phyloP scores from a whole-genome alignment of 2,888 invertebrate genomes.

The Lottia gigantea region DNA sequence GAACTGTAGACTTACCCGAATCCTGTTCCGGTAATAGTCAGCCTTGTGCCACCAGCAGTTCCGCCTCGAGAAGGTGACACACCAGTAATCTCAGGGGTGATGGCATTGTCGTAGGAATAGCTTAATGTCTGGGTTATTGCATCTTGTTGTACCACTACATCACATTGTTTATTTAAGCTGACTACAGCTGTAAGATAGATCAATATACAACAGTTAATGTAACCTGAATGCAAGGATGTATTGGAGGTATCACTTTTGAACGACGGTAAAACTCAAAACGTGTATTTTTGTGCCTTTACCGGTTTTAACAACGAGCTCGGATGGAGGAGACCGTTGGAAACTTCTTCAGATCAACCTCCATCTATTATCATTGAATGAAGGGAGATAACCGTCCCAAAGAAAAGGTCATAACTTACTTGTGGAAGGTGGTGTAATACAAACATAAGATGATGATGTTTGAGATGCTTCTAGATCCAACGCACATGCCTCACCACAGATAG shows the following conservation, averaged over 20 bases:
- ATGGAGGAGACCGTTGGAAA: no score
- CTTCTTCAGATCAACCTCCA: no score
- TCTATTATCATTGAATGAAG: no score
- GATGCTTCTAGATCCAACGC: slow-evolving; percentile 24
- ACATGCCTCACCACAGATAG: slow-evolving; percentile 37
- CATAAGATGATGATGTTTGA: slow-evolving; percentile 33
- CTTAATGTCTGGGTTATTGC: slow-evolving; percentile 36
- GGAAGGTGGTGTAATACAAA: slow-evolving; percentile 42
- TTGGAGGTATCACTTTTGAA: no score
- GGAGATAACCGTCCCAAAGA: no score
- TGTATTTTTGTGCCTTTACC: no score
- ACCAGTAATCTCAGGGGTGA: slow-evolving; percentile 49
- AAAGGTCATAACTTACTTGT: slow-evolving; percentile 30
- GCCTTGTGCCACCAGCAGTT: slow-evolving; percentile 56
- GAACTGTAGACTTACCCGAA: slow-evolving; percentile 50
- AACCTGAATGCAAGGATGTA: no score
- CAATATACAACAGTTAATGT: no score
- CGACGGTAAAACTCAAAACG: no score
- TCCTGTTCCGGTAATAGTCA: slow-evolving; percentile 60
- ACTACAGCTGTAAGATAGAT: not conserved
- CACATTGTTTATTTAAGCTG: slow-evolving; percentile 34
- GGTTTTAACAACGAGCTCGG: no score
- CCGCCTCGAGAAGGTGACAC: slow-evolving; percentile 58
- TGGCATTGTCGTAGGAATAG: slow-evolving; percentile 44
- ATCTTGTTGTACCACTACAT: slow-evolving; percentile 42